A percentile compares a stretch with the other conserved stretches of the same genome.
Conservation (phyloP, 1,140 invertebrate genomes). For the Cydia pomonella region DNA sequence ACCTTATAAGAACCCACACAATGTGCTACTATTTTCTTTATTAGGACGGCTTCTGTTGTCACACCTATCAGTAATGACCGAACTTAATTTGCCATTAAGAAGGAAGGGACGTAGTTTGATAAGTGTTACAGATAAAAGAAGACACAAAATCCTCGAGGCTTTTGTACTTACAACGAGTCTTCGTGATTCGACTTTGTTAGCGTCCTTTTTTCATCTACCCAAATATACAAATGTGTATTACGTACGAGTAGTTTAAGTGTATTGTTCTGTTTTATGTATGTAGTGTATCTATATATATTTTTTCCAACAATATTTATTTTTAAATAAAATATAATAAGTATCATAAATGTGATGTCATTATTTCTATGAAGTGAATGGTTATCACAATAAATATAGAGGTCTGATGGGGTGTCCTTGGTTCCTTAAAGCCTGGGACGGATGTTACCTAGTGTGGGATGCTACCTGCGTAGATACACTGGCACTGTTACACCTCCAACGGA, state of each 20-base stretch:
- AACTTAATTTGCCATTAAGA: slow-evolving; percentile 1
- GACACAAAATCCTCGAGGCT: background rate
- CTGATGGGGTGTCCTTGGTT: too few species aligned
- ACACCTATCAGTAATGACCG: background rate
- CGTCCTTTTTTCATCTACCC: background rate
- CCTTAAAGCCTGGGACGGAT: too few species aligned
- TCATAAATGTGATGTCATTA: too few species aligned
- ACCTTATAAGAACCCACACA: background rate
- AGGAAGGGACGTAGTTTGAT: slow-evolving; percentile 1
- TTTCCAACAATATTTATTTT: background rate
- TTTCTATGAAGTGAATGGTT: too few species aligned
- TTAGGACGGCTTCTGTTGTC: slow-evolving; percentile 4
- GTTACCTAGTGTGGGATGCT: too few species aligned
- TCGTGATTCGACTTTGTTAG: background rate
- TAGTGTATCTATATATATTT: background rate
- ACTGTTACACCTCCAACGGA: too few species aligned
- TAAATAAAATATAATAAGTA: background rate
- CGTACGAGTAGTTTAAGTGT: too few species aligned
- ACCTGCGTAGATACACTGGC: too few species aligned
- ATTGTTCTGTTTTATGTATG: background rate
- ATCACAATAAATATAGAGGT: too few species aligned
- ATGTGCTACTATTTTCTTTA: background rate
- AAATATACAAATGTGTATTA: too few species aligned
- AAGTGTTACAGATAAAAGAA: background rate
- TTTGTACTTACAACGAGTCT: background rate